A percentile compares a stretch with the other conserved stretches of the same genome.
Conservation (phyloP, 2,888 invertebrate genomes). For the Malacosoma neustria region DNA sequence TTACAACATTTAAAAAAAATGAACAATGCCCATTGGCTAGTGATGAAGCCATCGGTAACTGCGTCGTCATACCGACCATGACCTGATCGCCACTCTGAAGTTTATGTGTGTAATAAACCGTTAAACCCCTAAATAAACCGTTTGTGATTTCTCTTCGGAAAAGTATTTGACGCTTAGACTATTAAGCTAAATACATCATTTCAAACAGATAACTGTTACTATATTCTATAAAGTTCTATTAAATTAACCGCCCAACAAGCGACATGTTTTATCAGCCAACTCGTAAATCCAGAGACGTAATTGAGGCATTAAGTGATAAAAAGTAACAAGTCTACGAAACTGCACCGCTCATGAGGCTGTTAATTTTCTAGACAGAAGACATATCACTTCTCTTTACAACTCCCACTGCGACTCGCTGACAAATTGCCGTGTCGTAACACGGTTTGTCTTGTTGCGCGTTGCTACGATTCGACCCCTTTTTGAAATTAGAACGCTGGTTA, state of each 20-base stretch:
- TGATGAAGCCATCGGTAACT: no score
- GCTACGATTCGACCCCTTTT: conserved; percentile 5
- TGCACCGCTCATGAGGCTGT: conserved; percentile 6
- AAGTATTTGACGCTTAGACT: no score
- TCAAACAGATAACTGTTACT: no score
- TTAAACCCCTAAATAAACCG: no score
- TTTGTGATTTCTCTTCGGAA: no score
- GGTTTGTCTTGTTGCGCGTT: conserved; percentile 16
- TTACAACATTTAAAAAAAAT: no score
- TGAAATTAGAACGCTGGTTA: background rate
- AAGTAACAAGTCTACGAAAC: conserved; percentile 4
- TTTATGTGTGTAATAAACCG: no score
- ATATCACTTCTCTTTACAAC: conserved; percentile 18
- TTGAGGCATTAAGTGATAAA: background rate
- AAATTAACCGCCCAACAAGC: background rate
- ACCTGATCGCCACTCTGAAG: no score
- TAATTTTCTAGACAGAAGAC: conserved; percentile 16
- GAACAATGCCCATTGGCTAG: no score
- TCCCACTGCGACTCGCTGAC: conserved; percentile 23
- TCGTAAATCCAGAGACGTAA: background rate
- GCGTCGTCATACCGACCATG: no score
- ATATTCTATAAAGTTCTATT: background rate
- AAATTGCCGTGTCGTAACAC: conserved; percentile 22
- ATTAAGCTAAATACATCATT: no score
- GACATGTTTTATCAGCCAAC: background rate